A percentile compares a stretch with the other conserved stretches of the same genome.
phyloP scores from a whole-genome alignment of 2,113 vertebrate genomes.

The Gavialis gangeticus region DNA sequence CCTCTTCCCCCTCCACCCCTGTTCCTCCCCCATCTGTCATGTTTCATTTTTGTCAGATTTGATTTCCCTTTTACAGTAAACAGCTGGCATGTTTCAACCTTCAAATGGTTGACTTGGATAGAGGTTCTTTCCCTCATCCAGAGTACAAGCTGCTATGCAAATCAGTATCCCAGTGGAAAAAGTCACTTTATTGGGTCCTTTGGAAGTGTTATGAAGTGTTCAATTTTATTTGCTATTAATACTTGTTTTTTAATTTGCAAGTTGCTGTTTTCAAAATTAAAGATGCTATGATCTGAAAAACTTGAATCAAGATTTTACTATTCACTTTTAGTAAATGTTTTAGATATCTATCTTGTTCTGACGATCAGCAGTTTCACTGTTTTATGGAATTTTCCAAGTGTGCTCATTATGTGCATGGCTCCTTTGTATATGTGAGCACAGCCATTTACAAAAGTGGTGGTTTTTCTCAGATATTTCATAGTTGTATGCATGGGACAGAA shows the following conservation, averaged over 20 bases:
- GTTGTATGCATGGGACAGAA: background rate
- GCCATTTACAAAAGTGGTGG: background rate
- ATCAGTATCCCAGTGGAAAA: background rate
- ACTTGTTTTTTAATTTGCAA: background rate
- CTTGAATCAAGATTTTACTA: background rate
- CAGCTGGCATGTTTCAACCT: slow-evolving; percentile 26
- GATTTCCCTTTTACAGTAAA: slow-evolving; percentile 57
- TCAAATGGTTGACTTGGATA: background rate
- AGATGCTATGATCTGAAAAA: background rate
- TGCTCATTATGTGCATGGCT: background rate
- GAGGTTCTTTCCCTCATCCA: background rate
- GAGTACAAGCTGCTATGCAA: slow-evolving; percentile 7
- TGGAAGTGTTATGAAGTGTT: background rate
- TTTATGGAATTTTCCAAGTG: background rate
- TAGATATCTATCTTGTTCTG: background rate
- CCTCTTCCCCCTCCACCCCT: slow-evolving; percentile 36
- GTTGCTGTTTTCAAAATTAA: background rate
- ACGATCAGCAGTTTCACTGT: background rate
- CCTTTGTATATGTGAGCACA: background rate
- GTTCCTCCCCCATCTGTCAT: slow-evolving; percentile 45
- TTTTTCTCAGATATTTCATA: background rate
- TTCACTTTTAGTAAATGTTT: background rate
- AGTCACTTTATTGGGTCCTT: background rate
- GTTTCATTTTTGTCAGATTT: slow-evolving; percentile 63
- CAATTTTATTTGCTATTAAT: background rate